A percentile compares a stretch with the other conserved stretches of the same genome.
These are phyloP conservation scores for Mus spretus DNA, from an alignment of 2,797 vertebrate genomes.

Conservation along the genomic window DNA sequence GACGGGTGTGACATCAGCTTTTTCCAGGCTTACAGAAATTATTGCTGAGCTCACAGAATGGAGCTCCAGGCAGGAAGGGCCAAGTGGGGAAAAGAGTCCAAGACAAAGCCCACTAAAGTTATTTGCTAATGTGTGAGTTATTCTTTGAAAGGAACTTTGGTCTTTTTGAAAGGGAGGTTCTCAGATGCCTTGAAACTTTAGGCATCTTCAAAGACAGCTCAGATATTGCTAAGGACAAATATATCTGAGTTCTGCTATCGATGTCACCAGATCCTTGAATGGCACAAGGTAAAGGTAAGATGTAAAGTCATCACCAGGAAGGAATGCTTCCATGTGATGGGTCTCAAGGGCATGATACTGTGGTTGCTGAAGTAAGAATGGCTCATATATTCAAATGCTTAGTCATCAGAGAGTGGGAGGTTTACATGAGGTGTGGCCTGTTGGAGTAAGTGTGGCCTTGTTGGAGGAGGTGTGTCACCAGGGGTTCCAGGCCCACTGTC, in stretches of 20 bases:
- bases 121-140: slow-evolving; percentile 64
- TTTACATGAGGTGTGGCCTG: not conserved
- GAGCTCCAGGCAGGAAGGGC: not conserved
- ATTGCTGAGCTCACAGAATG: slow-evolving; percentile 31
- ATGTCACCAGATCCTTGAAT: slow-evolving; percentile 39
- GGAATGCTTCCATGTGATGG: slow-evolving; percentile 9
- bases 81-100: not conserved
- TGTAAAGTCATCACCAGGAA: slow-evolving; percentile 50
- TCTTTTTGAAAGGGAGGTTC: slow-evolving; percentile 51
- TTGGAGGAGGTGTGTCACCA: not conserved
- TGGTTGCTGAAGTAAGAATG: no score
- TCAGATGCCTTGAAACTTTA: slow-evolving; percentile 62
- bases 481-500: not conserved
- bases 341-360: not conserved
- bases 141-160: slow-evolving; percentile 52
- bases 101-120: slow-evolving; percentile 42
- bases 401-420: not conserved
- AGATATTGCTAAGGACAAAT: slow-evolving; percentile 52
- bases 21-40: slow-evolving; percentile 61
- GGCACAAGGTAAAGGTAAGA: slow-evolving; percentile 47
- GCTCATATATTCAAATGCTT: no score
- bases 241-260: slow-evolving; percentile 17
- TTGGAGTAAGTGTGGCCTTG: not conserved
- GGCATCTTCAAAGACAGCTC: slow-evolving; percentile 28
- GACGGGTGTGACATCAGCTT: slow-evolving; percentile 2